phyloP scores from a whole-genome alignment of 2,113 vertebrate genomes.

The Forbesichthys papilliferus region DNA sequence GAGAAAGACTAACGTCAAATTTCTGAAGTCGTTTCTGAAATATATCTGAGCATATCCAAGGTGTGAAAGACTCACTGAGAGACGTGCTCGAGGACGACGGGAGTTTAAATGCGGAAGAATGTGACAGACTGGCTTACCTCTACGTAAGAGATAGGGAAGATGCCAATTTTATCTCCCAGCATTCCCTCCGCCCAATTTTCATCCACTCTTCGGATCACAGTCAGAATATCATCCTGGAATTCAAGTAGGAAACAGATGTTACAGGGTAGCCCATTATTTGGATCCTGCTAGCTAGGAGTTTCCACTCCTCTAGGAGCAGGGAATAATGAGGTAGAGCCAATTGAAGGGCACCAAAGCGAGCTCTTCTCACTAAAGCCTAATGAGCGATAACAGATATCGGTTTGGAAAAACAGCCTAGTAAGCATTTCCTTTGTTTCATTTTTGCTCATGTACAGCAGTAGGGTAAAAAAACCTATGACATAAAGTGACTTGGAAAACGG shows the following conservation, averaged over 20 bases:
- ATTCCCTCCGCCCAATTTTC: conserved; percentile 99
- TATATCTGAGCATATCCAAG: conserved; percentile 30
- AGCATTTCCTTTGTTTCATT: conserved; percentile 36
- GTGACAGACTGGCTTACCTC: conserved; percentile 81
- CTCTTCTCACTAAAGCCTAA: not conserved
- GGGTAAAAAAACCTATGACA: conserved; percentile 22
- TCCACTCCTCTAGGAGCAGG: conserved; percentile 35
- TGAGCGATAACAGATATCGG: not conserved
- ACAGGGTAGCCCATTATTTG: conserved; percentile 33
- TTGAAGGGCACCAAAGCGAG: conserved; percentile 14
- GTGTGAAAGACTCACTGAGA: not conserved
- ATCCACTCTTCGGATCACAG: conserved; percentile 97
- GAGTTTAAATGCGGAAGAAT: not conserved
- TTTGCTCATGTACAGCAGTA: conserved; percentile 24
- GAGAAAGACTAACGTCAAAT: conserved; percentile 40
- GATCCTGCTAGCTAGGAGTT: conserved; percentile 23
- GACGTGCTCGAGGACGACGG: not conserved
- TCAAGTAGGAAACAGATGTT: conserved; percentile 12
- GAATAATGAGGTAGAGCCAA: conserved; percentile 32
- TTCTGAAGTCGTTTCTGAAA: conserved; percentile 26
- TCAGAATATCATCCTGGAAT: conserved; percentile 91
- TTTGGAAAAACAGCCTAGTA: conserved; percentile 32
- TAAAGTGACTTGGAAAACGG: conserved; percentile 15
- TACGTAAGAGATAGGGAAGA: conserved; percentile 98
- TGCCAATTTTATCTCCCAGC: conserved; percentile 98